Percentiles rank a stretch among this genome's conserved stretches.
Conservation (phyloP, 2,113 vertebrate species). For the Natator depressus region DNA sequence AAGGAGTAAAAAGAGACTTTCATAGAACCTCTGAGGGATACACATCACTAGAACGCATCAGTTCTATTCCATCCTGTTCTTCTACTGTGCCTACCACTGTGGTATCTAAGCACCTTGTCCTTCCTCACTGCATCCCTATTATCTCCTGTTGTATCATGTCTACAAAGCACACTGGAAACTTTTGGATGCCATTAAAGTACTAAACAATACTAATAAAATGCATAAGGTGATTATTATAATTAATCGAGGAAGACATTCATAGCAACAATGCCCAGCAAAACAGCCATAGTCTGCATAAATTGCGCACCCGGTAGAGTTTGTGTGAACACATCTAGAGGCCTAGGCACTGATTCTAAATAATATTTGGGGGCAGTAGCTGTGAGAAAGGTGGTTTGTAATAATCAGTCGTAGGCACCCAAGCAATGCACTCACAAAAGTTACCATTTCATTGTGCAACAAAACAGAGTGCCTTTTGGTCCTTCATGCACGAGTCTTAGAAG, state of each 20-base stretch:
- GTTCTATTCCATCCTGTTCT: neutral
- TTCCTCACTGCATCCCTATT: neutral
- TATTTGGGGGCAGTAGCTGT: neutral
- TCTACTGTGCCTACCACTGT: neutral
- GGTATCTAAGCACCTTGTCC: fast-evolving
- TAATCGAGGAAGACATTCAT: neutral
- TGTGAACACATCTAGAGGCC: neutral
- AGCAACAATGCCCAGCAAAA: neutral
- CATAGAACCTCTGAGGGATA: neutral
- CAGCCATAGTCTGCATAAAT: neutral
- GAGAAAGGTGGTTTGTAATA: neutral
- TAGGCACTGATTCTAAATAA: neutral
- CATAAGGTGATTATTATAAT: neutral
- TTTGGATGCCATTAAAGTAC: neutral
- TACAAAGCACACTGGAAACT: neutral
- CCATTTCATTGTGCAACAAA: neutral
- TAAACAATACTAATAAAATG: neutral
- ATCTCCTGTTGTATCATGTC: neutral
- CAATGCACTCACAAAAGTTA: neutral
- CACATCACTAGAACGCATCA: neutral
- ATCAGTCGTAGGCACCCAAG: neutral
- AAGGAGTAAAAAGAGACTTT: neutral
- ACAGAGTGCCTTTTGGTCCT: neutral
- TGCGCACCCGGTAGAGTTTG: neutral
- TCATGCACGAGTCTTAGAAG: neutral